These are phyloP conservation scores for Cantharis rufa DNA, from an alignment of 2,888 invertebrate species.

Conservation along the genomic window DNA sequence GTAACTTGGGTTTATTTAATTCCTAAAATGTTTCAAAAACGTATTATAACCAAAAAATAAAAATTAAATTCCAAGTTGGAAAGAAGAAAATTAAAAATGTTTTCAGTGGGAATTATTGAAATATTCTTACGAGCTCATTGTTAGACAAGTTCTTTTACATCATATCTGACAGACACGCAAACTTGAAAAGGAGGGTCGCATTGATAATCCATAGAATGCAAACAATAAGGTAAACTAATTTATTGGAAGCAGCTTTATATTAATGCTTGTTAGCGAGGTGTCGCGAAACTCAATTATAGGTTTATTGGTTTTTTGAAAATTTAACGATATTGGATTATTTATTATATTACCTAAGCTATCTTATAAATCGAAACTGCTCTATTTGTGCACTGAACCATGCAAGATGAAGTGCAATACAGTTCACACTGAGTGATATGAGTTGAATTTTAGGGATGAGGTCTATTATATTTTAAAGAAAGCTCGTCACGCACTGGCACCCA, in stretches of 20 bases:
- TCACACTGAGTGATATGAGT: slow-evolving; percentile 32
- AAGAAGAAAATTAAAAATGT: background rate
- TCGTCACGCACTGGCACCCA: slow-evolving; percentile 39
- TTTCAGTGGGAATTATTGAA: background rate
- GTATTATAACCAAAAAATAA: background rate
- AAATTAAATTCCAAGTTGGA: background rate
- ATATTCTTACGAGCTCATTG: background rate
- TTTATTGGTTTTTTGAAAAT: background rate
- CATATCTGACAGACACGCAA: background rate
- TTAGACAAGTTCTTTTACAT: background rate
- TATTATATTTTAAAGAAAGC: slow-evolving; percentile 44
- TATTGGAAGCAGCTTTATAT: background rate
- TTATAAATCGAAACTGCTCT: slow-evolving; percentile 38
- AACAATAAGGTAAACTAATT: background rate
- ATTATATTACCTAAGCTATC: slow-evolving; percentile 28
- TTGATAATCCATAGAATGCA: background rate
- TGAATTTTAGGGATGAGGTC: slow-evolving; percentile 36
- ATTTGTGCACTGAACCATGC: slow-evolving; percentile 44
- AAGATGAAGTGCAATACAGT: slow-evolving; percentile 45
- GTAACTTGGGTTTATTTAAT: background rate
- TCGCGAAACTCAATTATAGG: background rate
- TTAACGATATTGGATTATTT: slow-evolving; percentile 21
- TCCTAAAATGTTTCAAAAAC: background rate
- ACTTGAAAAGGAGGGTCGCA: background rate
- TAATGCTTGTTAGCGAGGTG: background rate